Conservation (phyloP, 1,140 invertebrate species). For the Cardiocondyla obscurior region DNA sequence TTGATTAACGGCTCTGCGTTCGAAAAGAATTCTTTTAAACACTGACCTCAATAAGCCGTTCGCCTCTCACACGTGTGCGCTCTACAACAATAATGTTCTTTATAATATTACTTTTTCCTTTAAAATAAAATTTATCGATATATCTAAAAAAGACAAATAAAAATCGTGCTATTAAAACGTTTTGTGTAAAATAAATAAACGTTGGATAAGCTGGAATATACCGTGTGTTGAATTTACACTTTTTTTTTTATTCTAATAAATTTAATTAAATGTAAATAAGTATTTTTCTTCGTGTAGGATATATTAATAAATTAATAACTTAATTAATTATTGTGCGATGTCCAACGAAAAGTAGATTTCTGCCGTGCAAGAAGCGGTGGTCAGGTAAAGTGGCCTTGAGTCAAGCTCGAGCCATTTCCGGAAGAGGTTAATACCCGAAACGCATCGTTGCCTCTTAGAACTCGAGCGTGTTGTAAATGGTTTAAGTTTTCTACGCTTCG, state of each 20-base stretch:
- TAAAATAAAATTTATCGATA: background rate
- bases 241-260: too few species aligned
- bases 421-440: conserved; percentile 83
- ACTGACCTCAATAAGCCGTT: conserved; percentile 21
- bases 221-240: too few species aligned
- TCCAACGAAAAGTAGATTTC: background rate
- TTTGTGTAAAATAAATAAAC: background rate
- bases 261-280: too few species aligned
- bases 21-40: background rate
- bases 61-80: background rate
- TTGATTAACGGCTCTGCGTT: conserved; percentile 32
- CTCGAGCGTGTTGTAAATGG: conserved; percentile 77
- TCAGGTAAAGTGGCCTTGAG: conserved; percentile 73
- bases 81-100: background rate
- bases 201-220: too few species aligned
- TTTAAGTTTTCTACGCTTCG: conserved; percentile 62
- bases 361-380: conserved; percentile 57
- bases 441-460: conserved; percentile 79
- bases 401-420: conserved; percentile 69
- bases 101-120: background rate
- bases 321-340: background rate
- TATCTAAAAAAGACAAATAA: too few species aligned
- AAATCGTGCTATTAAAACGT: too few species aligned
- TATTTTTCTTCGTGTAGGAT: too few species aligned
- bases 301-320: background rate